Evolutionary conservation across 2,797 vertebrate species (phyloP).

Genomic region (Macropodus opercularis): DNA sequence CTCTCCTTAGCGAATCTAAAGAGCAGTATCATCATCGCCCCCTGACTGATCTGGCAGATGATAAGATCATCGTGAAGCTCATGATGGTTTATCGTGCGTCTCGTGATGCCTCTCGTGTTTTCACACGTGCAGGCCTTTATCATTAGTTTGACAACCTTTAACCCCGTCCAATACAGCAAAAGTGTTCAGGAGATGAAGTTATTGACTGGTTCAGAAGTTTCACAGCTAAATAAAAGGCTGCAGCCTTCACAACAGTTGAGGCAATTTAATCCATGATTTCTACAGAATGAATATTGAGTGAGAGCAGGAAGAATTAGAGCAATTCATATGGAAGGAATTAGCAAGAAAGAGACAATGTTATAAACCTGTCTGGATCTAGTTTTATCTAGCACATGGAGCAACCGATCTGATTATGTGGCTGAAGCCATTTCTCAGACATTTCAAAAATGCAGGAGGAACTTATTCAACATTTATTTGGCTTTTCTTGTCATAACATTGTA

Average conservation of each 20-base stretch:
- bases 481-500: too few relatives aligned
- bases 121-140: slow-evolving; percentile 8
- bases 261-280: background rate
- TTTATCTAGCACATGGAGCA: slow-evolving; percentile 19
- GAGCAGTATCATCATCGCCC: background rate
- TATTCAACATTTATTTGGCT: background rate
- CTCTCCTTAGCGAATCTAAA: slow-evolving; percentile 9
- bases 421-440: too few relatives aligned
- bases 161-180: background rate
- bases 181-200: background rate
- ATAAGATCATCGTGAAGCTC: slow-evolving; percentile 7
- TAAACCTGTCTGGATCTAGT: slow-evolving; percentile 8
- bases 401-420: too few relatives aligned
- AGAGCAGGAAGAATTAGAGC: too few relatives aligned
- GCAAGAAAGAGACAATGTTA: background rate
- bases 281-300: slow-evolving; percentile 1
- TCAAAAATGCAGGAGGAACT: background rate
- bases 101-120: background rate
- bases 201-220: background rate
- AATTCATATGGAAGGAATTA: background rate
- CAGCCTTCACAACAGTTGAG: slow-evolving; percentile 1
- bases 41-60: slow-evolving; percentile 1
- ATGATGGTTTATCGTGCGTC: too few relatives aligned
- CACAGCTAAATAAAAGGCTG: background rate
- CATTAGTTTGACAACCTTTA: background rate